A percentile compares a stretch with the other conserved stretches of the same genome.
These are phyloP conservation scores for Etheostoma spectabile DNA, from an alignment of 2,113 vertebrate species.

Conservation along the genomic window DNA sequence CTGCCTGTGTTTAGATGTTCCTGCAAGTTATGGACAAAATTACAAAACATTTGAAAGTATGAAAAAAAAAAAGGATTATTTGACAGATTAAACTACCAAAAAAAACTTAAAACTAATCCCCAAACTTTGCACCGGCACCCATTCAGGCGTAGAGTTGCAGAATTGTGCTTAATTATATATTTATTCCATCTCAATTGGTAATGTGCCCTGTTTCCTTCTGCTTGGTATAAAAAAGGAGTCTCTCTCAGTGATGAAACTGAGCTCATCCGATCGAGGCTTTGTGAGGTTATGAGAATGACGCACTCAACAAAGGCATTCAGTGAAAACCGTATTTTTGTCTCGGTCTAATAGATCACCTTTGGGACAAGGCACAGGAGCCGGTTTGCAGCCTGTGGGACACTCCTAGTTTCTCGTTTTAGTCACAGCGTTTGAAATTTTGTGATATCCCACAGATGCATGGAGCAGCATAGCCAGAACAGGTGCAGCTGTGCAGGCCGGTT, in stretches of 20 bases:
- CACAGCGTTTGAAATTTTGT: not conserved
- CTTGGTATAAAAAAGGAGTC: not conserved
- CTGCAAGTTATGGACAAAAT: too few relatives aligned
- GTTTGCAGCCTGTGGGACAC: not conserved
- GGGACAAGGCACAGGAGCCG: not conserved
- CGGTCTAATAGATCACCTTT: not conserved
- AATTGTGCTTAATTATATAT: not conserved
- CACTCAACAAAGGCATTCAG: not conserved
- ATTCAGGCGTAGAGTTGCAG: not conserved
- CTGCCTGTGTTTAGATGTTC: too few relatives aligned
- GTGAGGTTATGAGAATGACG: not conserved
- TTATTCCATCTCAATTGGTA: not conserved
- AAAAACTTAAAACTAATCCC: not conserved
- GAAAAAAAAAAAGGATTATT: too few relatives aligned
- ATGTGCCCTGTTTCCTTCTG: not conserved
- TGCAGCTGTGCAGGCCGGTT: conserved; percentile 16
- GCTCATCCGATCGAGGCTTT: not conserved
- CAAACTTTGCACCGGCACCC: not conserved
- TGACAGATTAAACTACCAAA: too few relatives aligned
- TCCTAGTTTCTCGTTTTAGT: not conserved
- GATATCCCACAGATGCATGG: not conserved
- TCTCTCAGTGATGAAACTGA: not conserved
- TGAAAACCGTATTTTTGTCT: not conserved
- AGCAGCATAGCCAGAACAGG: conserved; percentile 5
- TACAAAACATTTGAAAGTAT: too few relatives aligned